A percentile compares a stretch with the other conserved stretches of the same genome.
phyloP scores from a whole-genome alignment of 1,140 invertebrate genomes.

The Habropoda laboriosa region DNA sequence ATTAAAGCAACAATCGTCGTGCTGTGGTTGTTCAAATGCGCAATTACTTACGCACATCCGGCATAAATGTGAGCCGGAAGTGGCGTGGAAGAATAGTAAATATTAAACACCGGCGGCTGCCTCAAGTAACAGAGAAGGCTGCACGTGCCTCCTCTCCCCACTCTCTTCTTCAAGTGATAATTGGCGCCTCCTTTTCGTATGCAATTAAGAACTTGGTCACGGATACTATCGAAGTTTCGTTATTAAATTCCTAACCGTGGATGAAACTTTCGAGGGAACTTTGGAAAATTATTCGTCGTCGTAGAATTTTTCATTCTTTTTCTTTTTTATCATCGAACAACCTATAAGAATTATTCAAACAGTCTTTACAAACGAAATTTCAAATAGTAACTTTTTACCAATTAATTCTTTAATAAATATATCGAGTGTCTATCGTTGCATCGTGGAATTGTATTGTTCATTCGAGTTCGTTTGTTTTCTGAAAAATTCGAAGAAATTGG shows the following conservation, averaged over 20 bases:
- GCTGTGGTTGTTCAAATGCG: background rate
- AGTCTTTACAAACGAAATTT: no score
- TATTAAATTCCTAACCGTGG: background rate
- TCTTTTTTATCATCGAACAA: background rate
- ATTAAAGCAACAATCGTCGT: background rate
- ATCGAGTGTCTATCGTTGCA: no score
- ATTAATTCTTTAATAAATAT: no score
- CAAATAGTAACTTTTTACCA: no score
- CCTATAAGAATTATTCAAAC: no score
- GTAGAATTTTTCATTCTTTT: no score
- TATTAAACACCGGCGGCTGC: conserved; percentile 57
- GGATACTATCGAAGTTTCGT: background rate
- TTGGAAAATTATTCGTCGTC: no score
- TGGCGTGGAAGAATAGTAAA: conserved; percentile 76
- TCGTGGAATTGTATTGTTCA: no score
- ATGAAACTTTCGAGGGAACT: background rate
- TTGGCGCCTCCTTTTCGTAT: conserved; percentile 4
- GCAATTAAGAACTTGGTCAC: conserved; percentile 21
- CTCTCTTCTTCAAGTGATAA: conserved; percentile 38
- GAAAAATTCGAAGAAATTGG: background rate
- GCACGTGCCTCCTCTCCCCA: conserved; percentile 28
- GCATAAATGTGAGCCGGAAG: conserved; percentile 71
- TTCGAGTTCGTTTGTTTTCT: no score
- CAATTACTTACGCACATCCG: conserved; percentile 63
- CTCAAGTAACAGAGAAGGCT: conserved; percentile 34